phyloP scores from a whole-genome alignment of 2,797 vertebrate species.

The Molossus molossus region DNA sequence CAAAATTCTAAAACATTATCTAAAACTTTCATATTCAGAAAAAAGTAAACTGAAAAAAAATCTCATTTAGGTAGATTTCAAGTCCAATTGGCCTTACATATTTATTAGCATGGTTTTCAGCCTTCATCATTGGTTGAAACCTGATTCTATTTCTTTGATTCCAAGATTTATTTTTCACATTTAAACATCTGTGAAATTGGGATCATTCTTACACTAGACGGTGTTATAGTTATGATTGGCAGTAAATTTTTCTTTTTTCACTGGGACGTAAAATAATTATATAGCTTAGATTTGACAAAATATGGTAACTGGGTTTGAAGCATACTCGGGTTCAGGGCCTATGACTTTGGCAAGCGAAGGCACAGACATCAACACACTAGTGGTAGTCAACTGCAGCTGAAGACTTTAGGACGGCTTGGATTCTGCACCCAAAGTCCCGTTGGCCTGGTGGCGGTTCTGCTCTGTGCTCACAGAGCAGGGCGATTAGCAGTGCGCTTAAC shows the following conservation, averaged over 20 bases:
- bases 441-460: not conserved
- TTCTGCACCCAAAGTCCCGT: constrained; percentile 19
- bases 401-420: constrained; percentile 38
- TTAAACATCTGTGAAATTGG: constrained; percentile 30
- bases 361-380: not conserved
- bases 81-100: not conserved
- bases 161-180: not conserved
- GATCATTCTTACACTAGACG: not conserved
- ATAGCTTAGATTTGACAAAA: constrained; percentile 53
- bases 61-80: not conserved
- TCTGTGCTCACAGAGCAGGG: constrained; percentile 4
- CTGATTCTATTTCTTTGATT: constrained; percentile 47
- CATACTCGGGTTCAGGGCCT: rapidly evolving
- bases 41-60: not conserved
- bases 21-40: constrained; percentile 52
- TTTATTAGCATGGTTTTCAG: not conserved
- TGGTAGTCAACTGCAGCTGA: constrained; percentile 33
- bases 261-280: not conserved
- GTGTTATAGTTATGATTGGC: not conserved
- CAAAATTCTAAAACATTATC: not conserved
- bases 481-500: constrained; percentile 40
- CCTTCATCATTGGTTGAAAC: not conserved
- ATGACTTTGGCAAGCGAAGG: constrained; percentile 28
- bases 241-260: constrained; percentile 8
- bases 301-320: not conserved